Base-by-base conservation (phyloP, 2,797 vertebrate genomes). In the Scolopax bukidnonensis region DNA sequence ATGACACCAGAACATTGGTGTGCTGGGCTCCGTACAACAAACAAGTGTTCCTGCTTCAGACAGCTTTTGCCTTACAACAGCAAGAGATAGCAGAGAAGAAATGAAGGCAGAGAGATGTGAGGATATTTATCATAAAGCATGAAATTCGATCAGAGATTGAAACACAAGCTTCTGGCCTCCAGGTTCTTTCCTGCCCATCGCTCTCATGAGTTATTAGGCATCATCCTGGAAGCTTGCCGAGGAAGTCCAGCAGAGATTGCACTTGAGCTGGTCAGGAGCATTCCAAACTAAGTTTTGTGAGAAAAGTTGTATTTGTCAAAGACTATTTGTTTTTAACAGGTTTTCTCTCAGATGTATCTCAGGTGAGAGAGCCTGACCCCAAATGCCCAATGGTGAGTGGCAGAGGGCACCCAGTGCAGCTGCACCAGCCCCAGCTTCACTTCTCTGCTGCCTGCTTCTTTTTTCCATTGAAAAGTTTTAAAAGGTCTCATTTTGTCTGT, bases 401-500 rank as follows among this genome's bases (percentile, higher is more conserved):
- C 85, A 77, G 64, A 81, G 86, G 69, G 77, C 84, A 86, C 5
- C 28, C 30, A 24, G 27, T 4, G 0, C 10, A 43, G 4, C 67
- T 74, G 76, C 51, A 53, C 36, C 36, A n/a, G 79, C 36, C 65
- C 32, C 56, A 56, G 53, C 8, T 51, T 67, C 16, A 0, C 36
- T 48, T 33, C 36, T 64, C 43, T 27, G 33, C 45, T 28, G 27
- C 56, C 61, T 59, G 12, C 36, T 64, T 24, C 53, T 87, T 87
- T 84, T 45, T 25, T 12, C 25, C 43, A 40, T 1, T 68, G 38
- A 63, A 43, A 91, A 85, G 11, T 16, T 43, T 67, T 60, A 32
- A 94, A 88, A 97, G 64, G 83, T 93, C 83, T 93, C 51, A 3
- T 48, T 95, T 87, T 93, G 64, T 77, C 71, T 45, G 33, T 16